These are phyloP conservation scores for Drosophila nigromelanica DNA, from an alignment of 1,140 invertebrate species.

Conservation along the genomic window DNA sequence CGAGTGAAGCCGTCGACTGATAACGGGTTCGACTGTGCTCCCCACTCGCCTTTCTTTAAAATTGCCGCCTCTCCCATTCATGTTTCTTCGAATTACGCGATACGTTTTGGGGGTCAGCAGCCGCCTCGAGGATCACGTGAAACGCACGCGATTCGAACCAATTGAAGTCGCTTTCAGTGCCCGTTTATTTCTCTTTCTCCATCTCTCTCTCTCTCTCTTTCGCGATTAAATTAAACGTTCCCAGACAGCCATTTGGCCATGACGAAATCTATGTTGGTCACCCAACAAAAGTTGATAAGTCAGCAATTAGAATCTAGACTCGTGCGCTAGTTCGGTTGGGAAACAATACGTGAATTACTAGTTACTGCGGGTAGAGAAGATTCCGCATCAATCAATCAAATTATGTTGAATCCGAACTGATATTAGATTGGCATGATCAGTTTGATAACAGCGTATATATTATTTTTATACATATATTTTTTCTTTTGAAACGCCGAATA, in stretches of 20 bases:
- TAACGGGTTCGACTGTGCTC: neutral
- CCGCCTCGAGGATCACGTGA: constrained; percentile 42
- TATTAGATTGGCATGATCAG: no score
- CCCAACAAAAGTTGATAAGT: neutral
- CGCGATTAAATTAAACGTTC: constrained; percentile 28
- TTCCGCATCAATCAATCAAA: no score
- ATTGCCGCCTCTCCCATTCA: neutral
- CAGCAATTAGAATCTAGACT: neutral
- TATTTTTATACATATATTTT: no score
- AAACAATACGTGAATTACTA: constrained; percentile 1
- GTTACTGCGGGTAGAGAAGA: neutral
- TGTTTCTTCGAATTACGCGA: neutral
- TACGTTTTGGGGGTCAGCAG: neutral
- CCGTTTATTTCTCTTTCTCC: neutral
- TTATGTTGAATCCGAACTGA: no score
- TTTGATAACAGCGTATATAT: no score
- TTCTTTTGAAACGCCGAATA: no score
- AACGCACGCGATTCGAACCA: constrained; percentile 40
- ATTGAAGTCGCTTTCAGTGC: neutral
- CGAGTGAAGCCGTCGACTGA: neutral
- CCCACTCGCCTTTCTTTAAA: neutral
- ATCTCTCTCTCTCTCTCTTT: neutral
- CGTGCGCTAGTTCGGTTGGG: constrained; percentile 4
- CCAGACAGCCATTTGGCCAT: constrained; percentile 28
- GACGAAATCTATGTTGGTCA: constrained; percentile 18